Percentiles rank a stretch among this genome's conserved stretches.
These are phyloP conservation scores for Homarus americanus DNA, from an alignment of 1,140 invertebrate species.

Conservation along the genomic window DNA sequence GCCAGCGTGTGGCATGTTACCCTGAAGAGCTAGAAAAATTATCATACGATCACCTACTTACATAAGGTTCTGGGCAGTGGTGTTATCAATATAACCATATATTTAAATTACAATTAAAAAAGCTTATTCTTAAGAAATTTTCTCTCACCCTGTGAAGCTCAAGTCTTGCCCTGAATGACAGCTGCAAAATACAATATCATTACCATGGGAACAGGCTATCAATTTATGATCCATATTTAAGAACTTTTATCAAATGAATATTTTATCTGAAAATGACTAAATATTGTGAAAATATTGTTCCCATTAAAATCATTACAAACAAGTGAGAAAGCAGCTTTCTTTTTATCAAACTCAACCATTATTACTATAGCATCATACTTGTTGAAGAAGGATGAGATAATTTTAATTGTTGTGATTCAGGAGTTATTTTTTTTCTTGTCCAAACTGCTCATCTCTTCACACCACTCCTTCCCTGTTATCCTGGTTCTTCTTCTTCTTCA, in stretches of 20 bases:
- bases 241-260: not conserved
- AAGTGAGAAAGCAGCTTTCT: not conserved
- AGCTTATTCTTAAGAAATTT: constrained; percentile 1
- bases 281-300: not conserved
- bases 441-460: not conserved
- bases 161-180: constrained; percentile 17
- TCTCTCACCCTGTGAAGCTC: not conserved
- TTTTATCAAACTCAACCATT: not conserved
- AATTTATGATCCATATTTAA: not conserved
- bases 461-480: constrained; percentile 39
- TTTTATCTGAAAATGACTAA: not conserved
- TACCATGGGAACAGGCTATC: constrained; percentile 11
- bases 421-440: not conserved
- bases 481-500: constrained; percentile 61
- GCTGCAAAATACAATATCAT: constrained; percentile 32
- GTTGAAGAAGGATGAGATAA: not conserved
- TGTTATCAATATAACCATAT: constrained; percentile 1
- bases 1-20: constrained; percentile 29
- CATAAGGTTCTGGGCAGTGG: not conserved
- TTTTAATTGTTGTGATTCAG: not conserved
- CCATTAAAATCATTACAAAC: not conserved
- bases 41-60: constrained; percentile 9
- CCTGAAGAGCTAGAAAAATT: constrained; percentile 49
- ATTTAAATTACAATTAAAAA: not conserved
- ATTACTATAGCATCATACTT: not conserved